Percentiles rank a stretch among this genome's conserved stretches.
Conservation (phyloP, 2,113 vertebrate species). For the Larimichthys polyactis region DNA sequence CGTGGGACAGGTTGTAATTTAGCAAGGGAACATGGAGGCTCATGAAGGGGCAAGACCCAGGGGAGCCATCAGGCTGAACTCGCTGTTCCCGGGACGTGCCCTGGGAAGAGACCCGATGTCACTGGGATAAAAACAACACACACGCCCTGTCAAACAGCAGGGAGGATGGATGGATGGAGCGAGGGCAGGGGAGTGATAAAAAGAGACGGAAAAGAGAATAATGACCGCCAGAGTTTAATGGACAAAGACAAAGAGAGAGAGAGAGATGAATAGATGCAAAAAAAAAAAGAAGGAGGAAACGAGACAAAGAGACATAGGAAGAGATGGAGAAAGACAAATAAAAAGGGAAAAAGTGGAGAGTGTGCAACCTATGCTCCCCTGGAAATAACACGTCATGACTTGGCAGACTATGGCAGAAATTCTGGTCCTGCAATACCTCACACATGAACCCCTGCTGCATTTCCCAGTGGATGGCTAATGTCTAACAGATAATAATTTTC, state of each 20-base stretch:
- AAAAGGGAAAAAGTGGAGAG: slow-evolving; percentile 23
- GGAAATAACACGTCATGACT: slow-evolving; percentile 54
- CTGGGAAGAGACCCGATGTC: slow-evolving; percentile 81
- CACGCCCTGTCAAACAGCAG: slow-evolving; percentile 76
- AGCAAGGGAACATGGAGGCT: slow-evolving; percentile 62
- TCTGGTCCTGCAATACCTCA: slow-evolving; percentile 25
- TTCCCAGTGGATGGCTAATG: slow-evolving; percentile 31
- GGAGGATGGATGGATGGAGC: slow-evolving; percentile 66
- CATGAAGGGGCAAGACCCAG: slow-evolving; percentile 67
- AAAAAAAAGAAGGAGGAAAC: slow-evolving; percentile 45
- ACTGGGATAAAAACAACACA: slow-evolving; percentile 78
- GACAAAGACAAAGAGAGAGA: slow-evolving; percentile 46
- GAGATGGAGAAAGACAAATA: slow-evolving; percentile 39
- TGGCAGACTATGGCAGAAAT: slow-evolving; percentile 42
- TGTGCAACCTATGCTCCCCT: slow-evolving; percentile 31
- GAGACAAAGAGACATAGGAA: slow-evolving; percentile 27
- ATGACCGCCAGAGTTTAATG: slow-evolving; percentile 29
- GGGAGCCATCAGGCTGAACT: slow-evolving; percentile 70
- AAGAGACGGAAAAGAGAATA: slow-evolving; percentile 55
- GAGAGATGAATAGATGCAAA: slow-evolving; percentile 30
- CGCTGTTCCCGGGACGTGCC: slow-evolving; percentile 70
- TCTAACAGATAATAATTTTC: slow-evolving; percentile 21
- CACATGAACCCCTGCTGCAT: slow-evolving; percentile 27
- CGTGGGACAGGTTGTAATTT: slow-evolving; percentile 65
- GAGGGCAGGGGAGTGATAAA: slow-evolving; percentile 52